These are phyloP conservation scores for Dasyurus viverrinus DNA, from an alignment of 2,113 vertebrate genomes.

Conservation along the genomic window DNA sequence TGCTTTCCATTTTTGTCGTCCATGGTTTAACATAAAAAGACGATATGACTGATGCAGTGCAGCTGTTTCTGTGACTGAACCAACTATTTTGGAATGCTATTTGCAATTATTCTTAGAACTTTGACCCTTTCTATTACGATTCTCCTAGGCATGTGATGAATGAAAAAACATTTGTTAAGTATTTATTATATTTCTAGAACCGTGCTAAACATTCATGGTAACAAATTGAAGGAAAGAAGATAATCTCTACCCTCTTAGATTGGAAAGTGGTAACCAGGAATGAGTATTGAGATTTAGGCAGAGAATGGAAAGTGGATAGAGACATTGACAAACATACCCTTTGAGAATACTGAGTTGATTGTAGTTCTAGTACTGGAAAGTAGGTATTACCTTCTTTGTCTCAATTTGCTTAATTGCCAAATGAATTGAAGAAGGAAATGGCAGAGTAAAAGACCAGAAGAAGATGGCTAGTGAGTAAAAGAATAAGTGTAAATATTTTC, in stretches of 20 bases:
- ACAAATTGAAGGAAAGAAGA: neutral
- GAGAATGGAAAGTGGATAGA: no score
- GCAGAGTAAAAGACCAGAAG: neutral
- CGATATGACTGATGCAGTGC: neutral
- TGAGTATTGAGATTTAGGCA: neutral
- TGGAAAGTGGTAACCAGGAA: neutral
- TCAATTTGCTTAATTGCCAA: no score
- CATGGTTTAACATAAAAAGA: neutral
- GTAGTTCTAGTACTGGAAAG: neutral
- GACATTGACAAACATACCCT: no score
- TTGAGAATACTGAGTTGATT: neutral
- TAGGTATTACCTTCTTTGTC: neutral
- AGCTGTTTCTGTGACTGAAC: neutral
- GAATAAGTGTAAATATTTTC: neutral
- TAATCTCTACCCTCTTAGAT: neutral
- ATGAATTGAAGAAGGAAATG: neutral
- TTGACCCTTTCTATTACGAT: neutral
- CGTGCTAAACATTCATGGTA: neutral
- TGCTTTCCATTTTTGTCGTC: neutral
- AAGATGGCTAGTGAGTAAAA: neutral
- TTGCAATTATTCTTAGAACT: neutral
- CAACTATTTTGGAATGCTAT: neutral
- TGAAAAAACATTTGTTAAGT: neutral
- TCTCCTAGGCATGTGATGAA: neutral
- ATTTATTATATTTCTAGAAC: neutral